Conservation (phyloP, 2,113 vertebrate species). For the Porphyrio hochstetteri region DNA sequence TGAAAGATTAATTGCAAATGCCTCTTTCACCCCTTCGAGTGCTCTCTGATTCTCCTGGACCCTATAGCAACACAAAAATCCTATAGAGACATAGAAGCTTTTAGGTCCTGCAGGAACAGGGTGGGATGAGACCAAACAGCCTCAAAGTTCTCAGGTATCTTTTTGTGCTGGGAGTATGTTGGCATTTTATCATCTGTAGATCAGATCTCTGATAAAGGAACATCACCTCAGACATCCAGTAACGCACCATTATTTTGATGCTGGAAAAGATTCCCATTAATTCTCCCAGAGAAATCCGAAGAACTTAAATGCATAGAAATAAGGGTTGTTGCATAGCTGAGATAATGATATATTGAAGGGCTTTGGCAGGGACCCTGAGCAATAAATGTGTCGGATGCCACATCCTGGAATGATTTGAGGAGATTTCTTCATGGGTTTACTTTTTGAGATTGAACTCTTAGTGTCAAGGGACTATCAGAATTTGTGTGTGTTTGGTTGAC, state of each 20-base stretch:
- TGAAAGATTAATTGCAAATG: neutral
- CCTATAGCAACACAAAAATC: too few species aligned
- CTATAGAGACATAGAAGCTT: neutral
- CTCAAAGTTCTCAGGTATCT: neutral
- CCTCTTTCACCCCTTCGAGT: neutral
- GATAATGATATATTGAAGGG: conserved; percentile 30
- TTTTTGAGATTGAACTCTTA: neutral
- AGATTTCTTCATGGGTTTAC: neutral
- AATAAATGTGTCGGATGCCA: conserved; percentile 47
- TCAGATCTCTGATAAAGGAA: neutral
- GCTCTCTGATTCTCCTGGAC: neutral
- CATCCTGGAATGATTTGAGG: neutral
- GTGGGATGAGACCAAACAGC: neutral
- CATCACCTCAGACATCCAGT: neutral
- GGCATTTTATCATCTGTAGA: neutral
- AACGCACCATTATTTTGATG: neutral
- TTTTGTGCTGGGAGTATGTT: neutral
- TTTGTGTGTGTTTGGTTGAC: neutral
- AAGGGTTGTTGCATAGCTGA: neutral
- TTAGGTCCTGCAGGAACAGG: neutral
- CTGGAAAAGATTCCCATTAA: neutral
- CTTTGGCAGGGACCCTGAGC: neutral
- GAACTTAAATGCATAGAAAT: neutral
- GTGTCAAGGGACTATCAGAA: neutral
- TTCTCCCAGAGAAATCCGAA: conserved; percentile 12